Evolutionary conservation across 2,888 invertebrate genomes (phyloP).

Genomic region (Leptogaster cylindrica): DNA sequence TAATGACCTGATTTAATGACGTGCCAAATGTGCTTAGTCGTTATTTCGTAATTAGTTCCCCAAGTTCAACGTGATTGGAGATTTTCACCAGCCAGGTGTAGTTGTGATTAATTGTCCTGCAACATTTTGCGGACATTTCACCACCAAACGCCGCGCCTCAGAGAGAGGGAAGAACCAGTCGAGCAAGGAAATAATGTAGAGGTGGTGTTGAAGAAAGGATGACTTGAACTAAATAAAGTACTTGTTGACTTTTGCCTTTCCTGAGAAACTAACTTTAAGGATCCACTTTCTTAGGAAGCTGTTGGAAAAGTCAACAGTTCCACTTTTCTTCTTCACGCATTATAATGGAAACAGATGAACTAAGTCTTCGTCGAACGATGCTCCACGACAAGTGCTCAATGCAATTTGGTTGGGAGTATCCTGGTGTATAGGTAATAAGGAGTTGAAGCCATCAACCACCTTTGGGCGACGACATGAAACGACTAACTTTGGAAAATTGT

Average conservation of each 20-base stretch:
- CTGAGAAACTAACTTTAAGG: neutral
- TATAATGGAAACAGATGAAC: no score
- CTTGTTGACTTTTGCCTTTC: constrained; percentile 5
- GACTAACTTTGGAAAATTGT: no score
- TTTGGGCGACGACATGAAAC: no score
- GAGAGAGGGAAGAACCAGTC: no score
- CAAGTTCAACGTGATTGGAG: neutral
- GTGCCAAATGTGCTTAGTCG: constrained; percentile 14
- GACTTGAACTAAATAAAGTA: neutral
- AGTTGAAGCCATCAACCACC: no score
- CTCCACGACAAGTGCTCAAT: no score
- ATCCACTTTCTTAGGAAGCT: neutral
- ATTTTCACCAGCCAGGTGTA: neutral
- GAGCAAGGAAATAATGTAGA: no score
- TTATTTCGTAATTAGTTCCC: constrained; percentile 14
- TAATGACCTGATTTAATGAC: constrained; percentile 21
- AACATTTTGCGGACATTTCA: neutral
- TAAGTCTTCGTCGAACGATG: no score
- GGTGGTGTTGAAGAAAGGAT: neutral
- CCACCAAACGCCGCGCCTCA: no score
- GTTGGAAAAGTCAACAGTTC: neutral
- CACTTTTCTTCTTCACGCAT: neutral
- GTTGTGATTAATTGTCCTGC: neutral
- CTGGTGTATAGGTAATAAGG: no score
- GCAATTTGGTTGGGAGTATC: no score